Base-by-base conservation (phyloP, 2,797 vertebrate species). In the Rhinichthys osculus region DNA sequence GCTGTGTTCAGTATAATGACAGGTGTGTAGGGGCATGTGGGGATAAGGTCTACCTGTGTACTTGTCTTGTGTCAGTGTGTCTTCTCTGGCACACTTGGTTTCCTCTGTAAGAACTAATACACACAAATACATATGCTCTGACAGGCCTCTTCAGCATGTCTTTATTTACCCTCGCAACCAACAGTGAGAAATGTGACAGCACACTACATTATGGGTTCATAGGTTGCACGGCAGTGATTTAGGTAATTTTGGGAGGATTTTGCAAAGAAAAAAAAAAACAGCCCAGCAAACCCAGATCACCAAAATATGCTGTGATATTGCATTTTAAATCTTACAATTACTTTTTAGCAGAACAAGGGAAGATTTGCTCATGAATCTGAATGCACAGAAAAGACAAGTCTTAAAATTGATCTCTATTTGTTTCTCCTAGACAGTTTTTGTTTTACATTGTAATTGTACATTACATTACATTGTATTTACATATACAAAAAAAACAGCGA, bases 21-120 rank as follows among this genome's bases (percentile, higher is more conserved):
- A 84, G 70, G 47, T 89, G 59, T 85, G 82, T 69, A 40, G 52
- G 57, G 62, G 64, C 33, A 47, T 72, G 78, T 54, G 30, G 8
- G 27, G n/a, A 67, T 35, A 59, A 73, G 30, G 7, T 81, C 71
- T 77, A 33, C 27, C 30, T 64, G 78, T 33, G 23, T 86, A 73
- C 85, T 84, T 82, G 78, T 84, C 71, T 84, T 86, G 81, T 76
- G 57, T 54, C 35, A 27, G 6, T 57, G 50, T 42, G 50, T 82
- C 81, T 80, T 77, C n/a, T 44, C 78, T 71, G 40, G 35, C 83
- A 89, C 85, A 88, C 69, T 87, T 85, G 74, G 47, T 44, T 88
- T 89, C 82, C 77, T 73, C 70, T 89, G 78, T 87, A 87, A 88
- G 85, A 70, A 50, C 52, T 59, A 7, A 71, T 38, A 62, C 71